phyloP scores from a whole-genome alignment of 2,113 vertebrate genomes.

The Chionis minor region DNA sequence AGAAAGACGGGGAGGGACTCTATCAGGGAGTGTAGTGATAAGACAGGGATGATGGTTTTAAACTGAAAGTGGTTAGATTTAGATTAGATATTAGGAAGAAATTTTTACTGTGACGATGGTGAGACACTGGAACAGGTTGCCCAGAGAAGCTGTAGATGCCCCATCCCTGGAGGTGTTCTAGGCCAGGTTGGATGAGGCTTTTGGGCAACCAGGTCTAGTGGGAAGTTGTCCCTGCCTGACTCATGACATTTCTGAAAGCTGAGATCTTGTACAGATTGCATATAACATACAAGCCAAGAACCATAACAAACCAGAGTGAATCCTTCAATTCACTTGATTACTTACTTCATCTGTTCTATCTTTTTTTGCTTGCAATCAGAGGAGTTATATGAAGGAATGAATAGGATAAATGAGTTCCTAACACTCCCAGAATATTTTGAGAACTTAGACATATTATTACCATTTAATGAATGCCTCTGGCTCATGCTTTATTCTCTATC shows the following conservation, averaged over 20 bases:
- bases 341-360: not conserved
- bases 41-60: not conserved
- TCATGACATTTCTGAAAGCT: not conserved
- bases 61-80: not conserved
- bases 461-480: not conserved
- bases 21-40: not conserved
- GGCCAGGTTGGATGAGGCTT: not conserved
- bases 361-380: not conserved
- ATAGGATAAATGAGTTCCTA: conserved; percentile 2
- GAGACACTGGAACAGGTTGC: not conserved
- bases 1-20: not conserved
- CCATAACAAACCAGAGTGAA: not conserved
- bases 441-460: not conserved
- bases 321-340: conserved; percentile 8
- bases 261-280: not conserved
- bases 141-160: not conserved
- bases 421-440: conserved; percentile 1
- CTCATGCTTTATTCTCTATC: not conserved
- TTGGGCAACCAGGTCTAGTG: not conserved
- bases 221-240: not conserved
- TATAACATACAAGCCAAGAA: not conserved
- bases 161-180: not conserved
- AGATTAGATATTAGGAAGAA: not conserved
- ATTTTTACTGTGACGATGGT: not conserved
- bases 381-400: not conserved